Base-by-base conservation (phyloP, 2,113 vertebrate species). In the Grammomys dolichurus region DNA sequence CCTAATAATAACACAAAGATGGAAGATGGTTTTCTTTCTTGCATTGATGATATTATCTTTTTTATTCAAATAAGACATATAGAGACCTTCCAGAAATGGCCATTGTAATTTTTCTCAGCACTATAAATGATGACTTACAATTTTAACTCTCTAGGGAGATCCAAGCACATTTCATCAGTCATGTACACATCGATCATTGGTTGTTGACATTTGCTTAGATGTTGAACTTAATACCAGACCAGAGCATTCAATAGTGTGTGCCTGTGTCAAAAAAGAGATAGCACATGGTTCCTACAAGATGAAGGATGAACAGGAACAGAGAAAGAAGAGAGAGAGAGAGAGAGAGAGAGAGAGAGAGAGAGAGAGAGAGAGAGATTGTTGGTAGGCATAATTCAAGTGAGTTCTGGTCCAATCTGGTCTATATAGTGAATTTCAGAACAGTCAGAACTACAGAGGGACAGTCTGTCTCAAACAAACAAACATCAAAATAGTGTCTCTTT, bases 171-270 rank as follows among this genome's bases (percentile, higher is more conserved):
- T 98, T 97, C 95, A 96, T 90, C n/a, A 88, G 95, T 95, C 86
- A 95, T 90, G 67, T 95, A 92, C 87, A 94, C 93, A 97, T 96
- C 96, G 96, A 98, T 98, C 91, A 96, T 96, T 93, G 97, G 98
- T 98, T 78, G 94, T 87, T 96, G 77, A 72, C 17, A 10, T 95
- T 97, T 98, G 96, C 73, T 6, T 87, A 94, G 93, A 95, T 92
- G 78, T 89, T 96, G 63, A 96, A 93, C 96, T 95, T 97, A 97
- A 80, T 75, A 94, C 40, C 67, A 97, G 97, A 98, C 94, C 94
- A 36, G 28, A 94, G 43, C 76, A 95, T 93, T 96, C 87, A 97
- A 92, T 89, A 97, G 81, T 91, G 81, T 69, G 69, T 48, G 80
- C 4, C 87, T 24, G 31, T 86, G 84, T 0, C 6, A 91, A 56